Conservation (phyloP, 2,113 vertebrate genomes). For the Podarcis raffonei region DNA sequence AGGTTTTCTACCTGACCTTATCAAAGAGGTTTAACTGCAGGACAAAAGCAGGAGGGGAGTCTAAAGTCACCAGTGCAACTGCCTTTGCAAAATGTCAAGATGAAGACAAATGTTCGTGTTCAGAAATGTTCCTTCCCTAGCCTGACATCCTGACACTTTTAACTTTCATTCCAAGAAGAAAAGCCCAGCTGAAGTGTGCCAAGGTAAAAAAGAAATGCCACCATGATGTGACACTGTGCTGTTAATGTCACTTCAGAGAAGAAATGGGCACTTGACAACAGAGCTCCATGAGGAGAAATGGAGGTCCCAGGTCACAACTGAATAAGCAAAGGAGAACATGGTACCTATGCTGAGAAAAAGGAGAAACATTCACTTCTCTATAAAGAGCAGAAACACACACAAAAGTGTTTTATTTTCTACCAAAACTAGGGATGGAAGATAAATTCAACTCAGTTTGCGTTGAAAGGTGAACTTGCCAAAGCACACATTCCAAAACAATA, state of each 20-base stretch:
- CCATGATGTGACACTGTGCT: background rate
- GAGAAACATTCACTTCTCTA: background rate
- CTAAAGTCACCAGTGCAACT: conserved; percentile 12
- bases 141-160: conserved; percentile 21
- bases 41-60: conserved; percentile 39
- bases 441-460: too few species aligned
- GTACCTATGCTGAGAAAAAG: background rate
- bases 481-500: too few species aligned
- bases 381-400: background rate
- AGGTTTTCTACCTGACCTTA: conserved; percentile 25
- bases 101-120: conserved; percentile 49
- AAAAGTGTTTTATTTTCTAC: too few species aligned
- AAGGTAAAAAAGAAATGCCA: conserved; percentile 30
- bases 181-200: conserved; percentile 4
- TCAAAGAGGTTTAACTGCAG: conserved; percentile 38
- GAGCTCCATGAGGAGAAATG: background rate
- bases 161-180: conserved; percentile 31
- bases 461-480: too few species aligned
- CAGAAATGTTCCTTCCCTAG: conserved; percentile 26
- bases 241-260: conserved; percentile 22
- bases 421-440: too few species aligned
- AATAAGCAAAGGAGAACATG: background rate
- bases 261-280: background rate
- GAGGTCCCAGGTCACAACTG: background rate
- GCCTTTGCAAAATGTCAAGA: conserved; percentile 52